These are phyloP conservation scores for Rhinoraja longicauda DNA, from an alignment of 2,797 vertebrate genomes.

Conservation along the genomic window DNA sequence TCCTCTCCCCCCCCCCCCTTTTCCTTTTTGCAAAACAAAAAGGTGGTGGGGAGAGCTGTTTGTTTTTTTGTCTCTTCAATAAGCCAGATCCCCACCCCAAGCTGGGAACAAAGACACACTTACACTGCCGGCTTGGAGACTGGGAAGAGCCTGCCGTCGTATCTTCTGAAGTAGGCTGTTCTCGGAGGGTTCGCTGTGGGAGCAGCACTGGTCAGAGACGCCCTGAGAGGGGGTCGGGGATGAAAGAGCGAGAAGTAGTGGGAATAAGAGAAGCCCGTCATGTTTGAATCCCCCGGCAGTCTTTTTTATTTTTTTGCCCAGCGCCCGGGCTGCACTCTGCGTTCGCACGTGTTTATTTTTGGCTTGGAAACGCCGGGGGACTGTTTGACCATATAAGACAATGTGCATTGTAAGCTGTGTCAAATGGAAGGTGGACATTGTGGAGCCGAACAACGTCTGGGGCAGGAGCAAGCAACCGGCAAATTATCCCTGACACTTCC, in stretches of 20 bases:
- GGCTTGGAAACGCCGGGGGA: slow-evolving; percentile 72
- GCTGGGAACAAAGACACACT: slow-evolving; percentile 49
- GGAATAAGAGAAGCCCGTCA: slow-evolving; percentile 86
- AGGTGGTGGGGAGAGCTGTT: not conserved
- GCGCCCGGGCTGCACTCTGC: slow-evolving; percentile 79
- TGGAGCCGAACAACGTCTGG: not conserved
- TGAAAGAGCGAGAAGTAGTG: slow-evolving; percentile 87
- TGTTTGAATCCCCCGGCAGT: slow-evolving; percentile 45
- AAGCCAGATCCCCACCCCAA: not conserved
- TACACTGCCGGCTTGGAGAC: slow-evolving; percentile 53
- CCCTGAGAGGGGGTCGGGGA: slow-evolving; percentile 59
- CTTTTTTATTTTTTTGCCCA: slow-evolving; percentile 51
- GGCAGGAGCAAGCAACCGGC: not conserved
- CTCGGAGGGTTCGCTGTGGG: slow-evolving; percentile 45
- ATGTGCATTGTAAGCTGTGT: slow-evolving; percentile 45
- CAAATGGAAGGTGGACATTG: not conserved
- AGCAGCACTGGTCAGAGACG: slow-evolving; percentile 38
- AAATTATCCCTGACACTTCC: not conserved
- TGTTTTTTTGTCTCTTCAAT: not conserved
- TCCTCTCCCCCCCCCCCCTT: too few species aligned
- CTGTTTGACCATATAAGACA: slow-evolving; percentile 90
- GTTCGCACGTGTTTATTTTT: slow-evolving; percentile 81
- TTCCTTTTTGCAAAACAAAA: not conserved
- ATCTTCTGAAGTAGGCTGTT: slow-evolving; percentile 45
- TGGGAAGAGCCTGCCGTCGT: slow-evolving; percentile 59